Conservation (phyloP, 2,797 vertebrate genomes). For the Enteromius afrohamiltoni region DNA sequence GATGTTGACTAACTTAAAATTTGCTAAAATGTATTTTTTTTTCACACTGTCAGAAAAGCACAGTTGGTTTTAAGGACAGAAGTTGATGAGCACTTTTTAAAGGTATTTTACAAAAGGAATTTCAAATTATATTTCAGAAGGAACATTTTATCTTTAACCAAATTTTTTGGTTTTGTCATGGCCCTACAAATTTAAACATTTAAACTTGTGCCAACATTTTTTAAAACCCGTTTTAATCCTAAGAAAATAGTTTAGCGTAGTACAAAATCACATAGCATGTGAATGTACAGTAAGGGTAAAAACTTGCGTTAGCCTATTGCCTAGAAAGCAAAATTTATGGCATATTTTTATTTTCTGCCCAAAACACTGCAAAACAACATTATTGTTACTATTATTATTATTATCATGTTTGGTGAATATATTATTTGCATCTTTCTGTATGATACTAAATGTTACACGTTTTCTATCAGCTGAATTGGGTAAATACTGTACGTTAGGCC, state of each 20-base stretch:
- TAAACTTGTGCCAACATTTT: background rate
- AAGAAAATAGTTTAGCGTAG: background rate
- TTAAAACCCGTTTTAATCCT: background rate
- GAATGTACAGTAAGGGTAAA: background rate
- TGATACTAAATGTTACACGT: no score
- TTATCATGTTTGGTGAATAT: background rate
- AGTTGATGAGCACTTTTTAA: conserved; percentile 5
- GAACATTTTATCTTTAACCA: background rate
- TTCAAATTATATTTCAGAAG: background rate
- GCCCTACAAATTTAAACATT: background rate
- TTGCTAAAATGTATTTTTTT: conserved; percentile 7
- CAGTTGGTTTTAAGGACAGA: conserved; percentile 1
- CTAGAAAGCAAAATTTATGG: no score
- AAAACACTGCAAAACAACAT: background rate
- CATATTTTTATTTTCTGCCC: no score
- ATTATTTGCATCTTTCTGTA: background rate
- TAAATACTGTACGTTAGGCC: no score
- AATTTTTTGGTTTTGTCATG: background rate
- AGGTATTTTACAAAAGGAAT: conserved; percentile 10
- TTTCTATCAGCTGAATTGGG: no score
- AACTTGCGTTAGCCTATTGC: no score
- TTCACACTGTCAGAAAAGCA: conserved; percentile 7
- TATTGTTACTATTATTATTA: no score
- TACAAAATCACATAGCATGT: no score
- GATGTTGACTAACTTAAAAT: conserved; percentile 40